These are phyloP conservation scores for Zaprionus lineosus DNA, from an alignment of 2,888 invertebrate species.

Conservation along the genomic window DNA sequence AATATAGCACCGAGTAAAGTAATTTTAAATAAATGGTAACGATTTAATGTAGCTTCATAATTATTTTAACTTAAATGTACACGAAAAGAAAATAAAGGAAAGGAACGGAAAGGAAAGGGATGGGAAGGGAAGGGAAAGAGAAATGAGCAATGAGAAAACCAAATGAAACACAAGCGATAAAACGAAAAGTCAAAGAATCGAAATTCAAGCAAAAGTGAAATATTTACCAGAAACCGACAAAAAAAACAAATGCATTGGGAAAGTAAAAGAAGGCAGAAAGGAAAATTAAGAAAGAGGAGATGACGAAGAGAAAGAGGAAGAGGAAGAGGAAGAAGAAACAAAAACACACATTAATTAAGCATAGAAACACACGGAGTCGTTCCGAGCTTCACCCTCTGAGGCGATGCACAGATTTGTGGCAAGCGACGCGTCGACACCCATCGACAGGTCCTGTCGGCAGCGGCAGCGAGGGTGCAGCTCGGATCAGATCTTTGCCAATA, in stretches of 20 bases:
- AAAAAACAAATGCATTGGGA: slow-evolving; percentile 25
- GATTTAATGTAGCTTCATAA: slow-evolving; percentile 72
- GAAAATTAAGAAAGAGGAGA: neutral
- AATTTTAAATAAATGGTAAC: slow-evolving; percentile 56
- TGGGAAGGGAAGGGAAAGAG: slow-evolving; percentile 15
- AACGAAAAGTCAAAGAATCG: neutral
- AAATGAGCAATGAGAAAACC: too few species aligned
- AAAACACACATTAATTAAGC: too few species aligned
- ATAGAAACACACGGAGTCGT: too few species aligned
- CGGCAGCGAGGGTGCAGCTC: neutral
- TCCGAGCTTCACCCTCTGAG: too few species aligned
- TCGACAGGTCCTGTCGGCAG: too few species aligned
- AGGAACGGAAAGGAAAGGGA: slow-evolving; percentile 11
- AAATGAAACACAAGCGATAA: too few species aligned
- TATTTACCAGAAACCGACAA: slow-evolving; percentile 43
- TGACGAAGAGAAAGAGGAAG: too few species aligned
- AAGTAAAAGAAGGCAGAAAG: slow-evolving; percentile 18
- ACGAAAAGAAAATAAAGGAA: slow-evolving; percentile 44
- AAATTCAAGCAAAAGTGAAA: slow-evolving; percentile 19
- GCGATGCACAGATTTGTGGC: too few species aligned
- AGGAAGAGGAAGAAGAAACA: too few species aligned
- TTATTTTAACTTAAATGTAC: slow-evolving; percentile 74
- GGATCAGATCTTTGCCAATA: slow-evolving; percentile 16
- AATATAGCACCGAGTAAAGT: slow-evolving; percentile 51
- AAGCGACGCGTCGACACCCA: too few species aligned